A percentile compares a stretch with the other conserved stretches of the same genome.
These are phyloP conservation scores for Tetramorium parvispinum DNA, from an alignment of 1,140 invertebrate species.

Conservation along the genomic window DNA sequence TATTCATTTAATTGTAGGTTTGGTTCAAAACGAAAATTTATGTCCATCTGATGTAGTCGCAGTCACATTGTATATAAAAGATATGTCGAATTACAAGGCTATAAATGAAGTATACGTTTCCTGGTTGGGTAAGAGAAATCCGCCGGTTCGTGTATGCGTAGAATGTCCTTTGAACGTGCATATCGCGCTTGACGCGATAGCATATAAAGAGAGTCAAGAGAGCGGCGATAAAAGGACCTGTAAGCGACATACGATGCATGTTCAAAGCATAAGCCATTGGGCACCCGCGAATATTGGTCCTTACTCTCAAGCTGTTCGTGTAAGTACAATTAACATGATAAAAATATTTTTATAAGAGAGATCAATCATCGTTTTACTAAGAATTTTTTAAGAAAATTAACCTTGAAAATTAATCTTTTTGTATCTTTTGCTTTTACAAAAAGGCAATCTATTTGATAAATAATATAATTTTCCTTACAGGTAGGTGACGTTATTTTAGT, in stretches of 20 bases:
- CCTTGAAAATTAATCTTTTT: neutral
- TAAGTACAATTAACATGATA: conserved; percentile 79
- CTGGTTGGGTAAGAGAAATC: conserved; percentile 92
- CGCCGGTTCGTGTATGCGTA: conserved; percentile 95
- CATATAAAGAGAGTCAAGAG: conserved; percentile 86
- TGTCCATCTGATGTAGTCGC: conserved; percentile 90
- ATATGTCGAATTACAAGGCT: conserved; percentile 92
- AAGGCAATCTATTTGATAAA: neutral
- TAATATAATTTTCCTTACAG: conserved; percentile 81
- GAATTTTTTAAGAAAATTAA: conserved; percentile 15
- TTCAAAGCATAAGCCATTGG: conserved; percentile 98
- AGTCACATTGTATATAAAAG: conserved; percentile 92
- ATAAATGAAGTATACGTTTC: conserved; percentile 93
- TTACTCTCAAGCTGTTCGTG: conserved; percentile 96
- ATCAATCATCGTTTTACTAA: neutral
- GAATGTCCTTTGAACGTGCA: conserved; percentile 92
- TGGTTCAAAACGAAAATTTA: conserved; percentile 87
- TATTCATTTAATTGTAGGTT: conserved; percentile 79
- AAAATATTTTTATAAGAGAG: neutral
- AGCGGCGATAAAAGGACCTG: conserved; percentile 80
- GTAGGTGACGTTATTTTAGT: conserved; percentile 93
- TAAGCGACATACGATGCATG: conserved; percentile 93
- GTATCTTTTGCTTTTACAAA: neutral
- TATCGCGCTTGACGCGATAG: conserved; percentile 92
- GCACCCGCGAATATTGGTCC: conserved; percentile 98